phyloP scores from a whole-genome alignment of 2,113 vertebrate genomes.

The Amphiprion percula region DNA sequence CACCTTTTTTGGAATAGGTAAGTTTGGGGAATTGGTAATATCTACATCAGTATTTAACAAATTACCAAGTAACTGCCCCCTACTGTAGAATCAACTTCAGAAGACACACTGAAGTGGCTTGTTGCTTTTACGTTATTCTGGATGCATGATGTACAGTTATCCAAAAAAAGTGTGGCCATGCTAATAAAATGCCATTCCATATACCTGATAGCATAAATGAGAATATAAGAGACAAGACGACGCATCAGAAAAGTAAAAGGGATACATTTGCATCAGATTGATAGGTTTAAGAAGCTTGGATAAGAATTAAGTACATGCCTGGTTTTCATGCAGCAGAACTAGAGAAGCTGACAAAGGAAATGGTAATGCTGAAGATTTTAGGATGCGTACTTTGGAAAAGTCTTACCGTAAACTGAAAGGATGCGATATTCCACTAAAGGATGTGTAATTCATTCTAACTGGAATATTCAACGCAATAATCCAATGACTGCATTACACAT shows the following conservation, averaged over 20 bases:
- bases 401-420: constrained; percentile 68
- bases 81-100: background rate
- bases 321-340: constrained; percentile 57
- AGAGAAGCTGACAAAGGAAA: constrained; percentile 16
- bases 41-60: background rate
- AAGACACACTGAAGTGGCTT: background rate
- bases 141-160: constrained; percentile 7
- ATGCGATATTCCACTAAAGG: constrained; percentile 54
- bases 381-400: constrained; percentile 41
- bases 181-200: constrained; percentile 10
- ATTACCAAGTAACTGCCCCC: background rate
- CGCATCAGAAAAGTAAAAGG: constrained; percentile 32
- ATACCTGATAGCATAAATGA: constrained; percentile 17
- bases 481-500: constrained; percentile 24
- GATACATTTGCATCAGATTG: constrained; percentile 20
- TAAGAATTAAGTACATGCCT: constrained; percentile 10
- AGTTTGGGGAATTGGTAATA: background rate
- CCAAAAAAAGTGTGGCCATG: constrained; percentile 61
- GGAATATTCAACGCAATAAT: constrained; percentile 63
- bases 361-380: constrained; percentile 16
- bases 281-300: constrained; percentile 29
- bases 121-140: background rate
- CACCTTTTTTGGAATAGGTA: constrained; percentile 52
- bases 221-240: constrained; percentile 28
- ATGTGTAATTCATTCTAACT: constrained; percentile 71